Conservation (phyloP, 2,113 vertebrate genomes). For the Anser cygnoides region DNA sequence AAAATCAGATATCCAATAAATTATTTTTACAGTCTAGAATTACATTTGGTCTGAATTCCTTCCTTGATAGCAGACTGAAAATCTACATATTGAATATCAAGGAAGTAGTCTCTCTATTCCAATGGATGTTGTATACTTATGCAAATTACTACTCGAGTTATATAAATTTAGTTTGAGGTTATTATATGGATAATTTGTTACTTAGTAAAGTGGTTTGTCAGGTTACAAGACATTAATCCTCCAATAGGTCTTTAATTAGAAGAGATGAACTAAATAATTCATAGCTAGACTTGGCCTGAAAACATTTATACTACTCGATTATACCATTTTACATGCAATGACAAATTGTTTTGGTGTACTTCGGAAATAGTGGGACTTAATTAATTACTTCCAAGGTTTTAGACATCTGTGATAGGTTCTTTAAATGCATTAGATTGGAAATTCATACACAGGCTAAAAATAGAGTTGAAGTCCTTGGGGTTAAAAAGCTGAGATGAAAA, state of each 20-base stretch:
- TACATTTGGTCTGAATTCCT: not conserved
- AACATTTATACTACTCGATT: slow-evolving; percentile 81
- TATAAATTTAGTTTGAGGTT: slow-evolving; percentile 77
- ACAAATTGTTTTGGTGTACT: slow-evolving; percentile 82
- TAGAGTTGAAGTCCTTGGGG: slow-evolving; percentile 71
- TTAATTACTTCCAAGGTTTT: slow-evolving; percentile 80
- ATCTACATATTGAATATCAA: not conserved
- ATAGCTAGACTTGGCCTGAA: slow-evolving; percentile 77
- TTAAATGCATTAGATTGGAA: slow-evolving; percentile 75
- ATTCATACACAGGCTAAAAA: slow-evolving; percentile 76
- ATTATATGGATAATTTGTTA: slow-evolving; percentile 81
- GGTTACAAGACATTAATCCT: slow-evolving; percentile 82
- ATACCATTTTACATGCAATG: slow-evolving; percentile 79
- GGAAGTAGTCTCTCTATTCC: slow-evolving; percentile 6
- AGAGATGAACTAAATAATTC: slow-evolving; percentile 83
- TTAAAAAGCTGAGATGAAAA: slow-evolving; percentile 49
- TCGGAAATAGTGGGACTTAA: slow-evolving; percentile 77
- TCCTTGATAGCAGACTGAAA: not conserved
- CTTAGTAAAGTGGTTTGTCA: slow-evolving; percentile 79
- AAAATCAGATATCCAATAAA: not conserved
- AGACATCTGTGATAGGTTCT: slow-evolving; percentile 74
- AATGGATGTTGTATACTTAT: slow-evolving; percentile 39
- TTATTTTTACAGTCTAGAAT: not conserved
- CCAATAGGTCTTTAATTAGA: slow-evolving; percentile 81
- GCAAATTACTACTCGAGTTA: slow-evolving; percentile 65